Conservation (phyloP, 2,888 invertebrate genomes). For the Apamea crenata region DNA sequence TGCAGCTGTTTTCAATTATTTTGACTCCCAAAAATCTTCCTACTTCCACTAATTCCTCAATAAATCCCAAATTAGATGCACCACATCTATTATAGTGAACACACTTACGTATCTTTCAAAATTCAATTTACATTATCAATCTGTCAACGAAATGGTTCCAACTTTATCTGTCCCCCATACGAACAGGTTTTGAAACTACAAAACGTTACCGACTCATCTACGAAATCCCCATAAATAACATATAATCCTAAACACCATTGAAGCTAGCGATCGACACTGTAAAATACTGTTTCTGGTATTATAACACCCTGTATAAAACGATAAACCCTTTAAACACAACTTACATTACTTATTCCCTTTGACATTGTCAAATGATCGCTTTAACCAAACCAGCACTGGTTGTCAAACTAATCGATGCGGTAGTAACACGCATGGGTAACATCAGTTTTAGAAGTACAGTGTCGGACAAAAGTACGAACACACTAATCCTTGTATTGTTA, state of each 20-base stretch:
- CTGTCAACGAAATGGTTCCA: slow-evolving; percentile 72
- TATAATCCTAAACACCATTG: slow-evolving; percentile 82
- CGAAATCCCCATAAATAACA: slow-evolving; percentile 83
- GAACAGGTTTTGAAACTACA: slow-evolving; percentile 72
- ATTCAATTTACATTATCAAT: slow-evolving; percentile 70
- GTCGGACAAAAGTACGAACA: slow-evolving; percentile 81
- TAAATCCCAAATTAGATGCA: slow-evolving; percentile 52
- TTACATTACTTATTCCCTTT: slow-evolving; percentile 67
- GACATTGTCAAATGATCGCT: slow-evolving; percentile 23
- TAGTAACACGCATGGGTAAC: slow-evolving; percentile 45
- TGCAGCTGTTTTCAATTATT: slow-evolving; percentile 40
- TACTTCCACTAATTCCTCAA: slow-evolving; percentile 9
- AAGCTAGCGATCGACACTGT: slow-evolving; percentile 79
- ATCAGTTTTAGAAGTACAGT: slow-evolving; percentile 69
- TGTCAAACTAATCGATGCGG: slow-evolving; percentile 47
- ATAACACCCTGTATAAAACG: slow-evolving; percentile 41
- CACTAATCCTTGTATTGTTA: slow-evolving; percentile 88
- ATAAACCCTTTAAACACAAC: slow-evolving; percentile 33
- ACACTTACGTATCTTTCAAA: slow-evolving; percentile 51
- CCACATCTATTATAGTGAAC: slow-evolving; percentile 28
- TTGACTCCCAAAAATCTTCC: slow-evolving; percentile 31
- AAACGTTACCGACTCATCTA: slow-evolving; percentile 76
- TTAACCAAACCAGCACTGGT: slow-evolving; percentile 53
- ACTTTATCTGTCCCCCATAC: slow-evolving; percentile 65
- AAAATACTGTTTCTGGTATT: slow-evolving; percentile 75